Evolutionary conservation across 2,888 invertebrate species (phyloP).

Genomic region (Erannis defoliaria): DNA sequence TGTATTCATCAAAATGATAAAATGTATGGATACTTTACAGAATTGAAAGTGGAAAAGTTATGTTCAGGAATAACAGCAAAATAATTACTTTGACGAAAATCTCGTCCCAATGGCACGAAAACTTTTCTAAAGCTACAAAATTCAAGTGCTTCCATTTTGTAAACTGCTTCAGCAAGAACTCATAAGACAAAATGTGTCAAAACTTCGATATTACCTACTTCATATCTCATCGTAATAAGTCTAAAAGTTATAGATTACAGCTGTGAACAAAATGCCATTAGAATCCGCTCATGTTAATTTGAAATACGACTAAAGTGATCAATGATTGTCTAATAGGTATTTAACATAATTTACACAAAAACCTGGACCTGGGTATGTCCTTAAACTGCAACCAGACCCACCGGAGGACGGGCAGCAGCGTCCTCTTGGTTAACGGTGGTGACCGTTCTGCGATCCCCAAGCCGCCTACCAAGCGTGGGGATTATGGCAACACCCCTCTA

Average conservation of each 20-base stretch:
- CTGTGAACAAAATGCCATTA: conserved; percentile 1
- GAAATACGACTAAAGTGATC: no score
- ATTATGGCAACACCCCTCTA: no score
- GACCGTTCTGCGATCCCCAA: no score
- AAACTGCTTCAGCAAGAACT: conserved; percentile 21
- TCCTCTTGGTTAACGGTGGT: no score
- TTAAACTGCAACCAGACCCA: no score
- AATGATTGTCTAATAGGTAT: no score
- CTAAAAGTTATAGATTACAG: conserved; percentile 38
- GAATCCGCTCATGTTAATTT: no score
- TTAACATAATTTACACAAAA: no score
- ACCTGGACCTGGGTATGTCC: no score
- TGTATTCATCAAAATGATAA: no score
- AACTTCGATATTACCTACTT: conserved; percentile 37
- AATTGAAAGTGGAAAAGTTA: background rate
- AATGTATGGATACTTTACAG: background rate
- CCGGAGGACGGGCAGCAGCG: no score
- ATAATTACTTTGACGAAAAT: conserved; percentile 14
- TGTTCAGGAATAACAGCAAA: background rate
- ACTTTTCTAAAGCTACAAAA: conserved; percentile 16
- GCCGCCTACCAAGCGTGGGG: no score
- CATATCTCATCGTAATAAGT: conserved; percentile 26
- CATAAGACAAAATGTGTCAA: conserved; percentile 28
- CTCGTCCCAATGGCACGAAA: background rate
- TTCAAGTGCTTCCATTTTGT: background rate